These are phyloP conservation scores for Catharus minimus DNA, from an alignment of 2,113 vertebrate genomes.

Conservation along the genomic window DNA sequence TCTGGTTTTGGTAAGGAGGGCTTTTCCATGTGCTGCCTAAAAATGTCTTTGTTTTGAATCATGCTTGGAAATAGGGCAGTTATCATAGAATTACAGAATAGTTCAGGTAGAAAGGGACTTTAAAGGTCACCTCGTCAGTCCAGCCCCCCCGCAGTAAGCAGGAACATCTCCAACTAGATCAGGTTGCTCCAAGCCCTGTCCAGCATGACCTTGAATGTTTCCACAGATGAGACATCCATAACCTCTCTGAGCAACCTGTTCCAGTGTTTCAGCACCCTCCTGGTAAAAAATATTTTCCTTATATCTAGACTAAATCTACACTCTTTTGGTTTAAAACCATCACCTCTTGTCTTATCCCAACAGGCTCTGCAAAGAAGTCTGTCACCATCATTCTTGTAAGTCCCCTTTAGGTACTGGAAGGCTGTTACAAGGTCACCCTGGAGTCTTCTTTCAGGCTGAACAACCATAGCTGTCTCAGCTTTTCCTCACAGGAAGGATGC, in stretches of 20 bases:
- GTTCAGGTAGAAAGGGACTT: neutral
- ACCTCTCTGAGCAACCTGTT: neutral
- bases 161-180: neutral
- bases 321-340: neutral
- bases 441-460: neutral
- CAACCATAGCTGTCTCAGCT: neutral
- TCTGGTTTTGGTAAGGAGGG: neutral
- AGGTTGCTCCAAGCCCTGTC: neutral
- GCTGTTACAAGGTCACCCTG: neutral
- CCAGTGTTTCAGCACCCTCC: neutral
- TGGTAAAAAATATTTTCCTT: neutral
- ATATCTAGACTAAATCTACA: neutral
- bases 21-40: neutral
- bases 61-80: neutral
- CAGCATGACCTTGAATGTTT: neutral
- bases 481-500: neutral
- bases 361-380: neutral
- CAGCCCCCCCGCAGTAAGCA: neutral
- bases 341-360: neutral
- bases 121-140: neutral
- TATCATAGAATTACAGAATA: neutral
- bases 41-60: neutral
- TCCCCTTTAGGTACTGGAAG: neutral
- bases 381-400: neutral
- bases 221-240: neutral